phyloP scores from a whole-genome alignment of 2,113 vertebrate species.

The Alouatta palliata region DNA sequence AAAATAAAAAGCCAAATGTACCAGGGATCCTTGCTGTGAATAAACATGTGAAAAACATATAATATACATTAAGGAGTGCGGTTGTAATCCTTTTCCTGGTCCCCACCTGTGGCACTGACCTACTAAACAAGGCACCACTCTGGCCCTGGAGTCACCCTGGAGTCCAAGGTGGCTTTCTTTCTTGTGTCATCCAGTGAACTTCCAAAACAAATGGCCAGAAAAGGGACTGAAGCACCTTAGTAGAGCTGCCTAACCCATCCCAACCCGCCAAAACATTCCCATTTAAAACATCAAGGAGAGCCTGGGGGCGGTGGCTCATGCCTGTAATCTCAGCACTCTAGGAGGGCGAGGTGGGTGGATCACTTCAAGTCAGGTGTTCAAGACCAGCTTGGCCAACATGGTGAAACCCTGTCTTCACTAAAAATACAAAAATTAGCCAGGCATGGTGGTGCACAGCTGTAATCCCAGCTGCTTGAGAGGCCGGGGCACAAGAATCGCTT shows the following conservation, averaged over 20 bases:
- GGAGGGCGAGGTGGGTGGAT: too few relatives aligned
- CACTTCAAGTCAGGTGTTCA: too few relatives aligned
- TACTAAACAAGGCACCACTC: not conserved
- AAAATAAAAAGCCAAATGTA: not conserved
- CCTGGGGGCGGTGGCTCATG: too few relatives aligned
- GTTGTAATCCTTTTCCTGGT: not conserved
- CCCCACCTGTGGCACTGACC: not conserved
- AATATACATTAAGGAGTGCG: not conserved
- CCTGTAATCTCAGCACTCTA: too few relatives aligned
- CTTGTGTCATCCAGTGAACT: not conserved
- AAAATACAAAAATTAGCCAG: too few relatives aligned
- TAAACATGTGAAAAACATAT: not conserved
- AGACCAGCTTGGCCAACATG: too few relatives aligned
- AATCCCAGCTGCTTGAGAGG: too few relatives aligned
- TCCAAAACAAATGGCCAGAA: not conserved
- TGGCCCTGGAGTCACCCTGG: not conserved
- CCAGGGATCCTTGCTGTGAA: not conserved
- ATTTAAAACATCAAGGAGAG: not conserved
- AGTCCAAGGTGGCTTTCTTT: not conserved
- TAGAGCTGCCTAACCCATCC: not conserved
- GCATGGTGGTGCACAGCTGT: too few relatives aligned
- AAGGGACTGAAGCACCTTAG: not conserved
- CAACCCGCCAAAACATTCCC: not conserved
- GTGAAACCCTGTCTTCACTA: too few relatives aligned
- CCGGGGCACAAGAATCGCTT: too few relatives aligned